Evolutionary conservation across 1,140 invertebrate genomes (phyloP).

Genomic region (Parasteatoda tepidariorum): DNA sequence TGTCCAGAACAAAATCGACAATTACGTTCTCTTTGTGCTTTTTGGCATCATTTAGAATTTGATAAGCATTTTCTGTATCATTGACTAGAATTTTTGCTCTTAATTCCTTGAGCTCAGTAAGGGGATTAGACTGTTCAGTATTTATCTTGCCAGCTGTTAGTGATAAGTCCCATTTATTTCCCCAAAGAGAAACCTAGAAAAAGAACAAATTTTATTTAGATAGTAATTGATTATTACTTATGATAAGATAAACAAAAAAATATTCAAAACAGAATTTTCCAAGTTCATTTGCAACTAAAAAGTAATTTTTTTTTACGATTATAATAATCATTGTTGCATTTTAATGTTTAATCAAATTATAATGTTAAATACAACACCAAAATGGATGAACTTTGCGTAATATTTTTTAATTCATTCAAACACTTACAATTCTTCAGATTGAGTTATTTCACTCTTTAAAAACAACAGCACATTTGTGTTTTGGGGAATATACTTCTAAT

Average conservation of each 20-base stretch:
- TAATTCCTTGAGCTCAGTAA: conserved; percentile 75
- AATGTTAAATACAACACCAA: too few species aligned
- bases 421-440: too few species aligned
- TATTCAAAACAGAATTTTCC: neutral
- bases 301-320: too few species aligned
- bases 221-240: neutral
- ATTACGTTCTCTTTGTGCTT: conserved; percentile 48
- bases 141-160: conserved; percentile 78
- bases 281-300: too few species aligned
- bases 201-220: too few species aligned
- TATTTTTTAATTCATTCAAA: too few species aligned
- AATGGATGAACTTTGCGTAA: too few species aligned
- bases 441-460: too few species aligned
- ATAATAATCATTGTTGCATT: too few species aligned
- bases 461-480: too few species aligned
- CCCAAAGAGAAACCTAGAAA: conserved; percentile 74
- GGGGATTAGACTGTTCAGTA: conserved; percentile 72
- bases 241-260: neutral
- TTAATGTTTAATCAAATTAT: too few species aligned
- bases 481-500: too few species aligned
- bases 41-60: conserved; percentile 23
- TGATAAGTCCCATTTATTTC: conserved; percentile 88
- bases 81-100: conserved; percentile 79
- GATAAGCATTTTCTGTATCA: conserved; percentile 67
- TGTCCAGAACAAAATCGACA: conserved; percentile 89